A percentile compares a stretch with the other conserved stretches of the same genome.
Conservation (phyloP, 2,888 invertebrate species). For the Leptinotarsa juncta region DNA sequence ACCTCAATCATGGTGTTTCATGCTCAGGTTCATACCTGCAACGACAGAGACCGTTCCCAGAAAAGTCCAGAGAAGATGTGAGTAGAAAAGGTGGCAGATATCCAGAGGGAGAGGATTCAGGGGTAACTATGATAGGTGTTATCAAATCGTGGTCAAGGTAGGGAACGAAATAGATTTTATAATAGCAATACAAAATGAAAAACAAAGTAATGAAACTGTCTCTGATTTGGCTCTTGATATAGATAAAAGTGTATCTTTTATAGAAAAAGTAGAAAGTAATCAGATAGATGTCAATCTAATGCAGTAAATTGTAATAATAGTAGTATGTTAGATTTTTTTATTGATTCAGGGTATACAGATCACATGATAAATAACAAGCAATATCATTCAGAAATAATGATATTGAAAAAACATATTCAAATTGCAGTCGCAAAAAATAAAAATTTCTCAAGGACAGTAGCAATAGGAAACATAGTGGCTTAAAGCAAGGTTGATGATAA, state of each 20-base stretch:
- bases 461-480: conserved; percentile 41
- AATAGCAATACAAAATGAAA: not conserved
- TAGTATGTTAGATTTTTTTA: not conserved
- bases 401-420: not conserved
- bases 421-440: conserved; percentile 21
- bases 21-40: not conserved
- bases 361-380: not conserved
- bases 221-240: not conserved
- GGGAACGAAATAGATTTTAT: conserved; percentile 1
- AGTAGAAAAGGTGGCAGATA: not conserved
- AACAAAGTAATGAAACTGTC: conserved; percentile 2
- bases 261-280: not conserved
- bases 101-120: not conserved
- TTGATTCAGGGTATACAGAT: conserved; percentile 3
- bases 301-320: not conserved
- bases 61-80: not conserved
- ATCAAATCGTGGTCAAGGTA: conserved; percentile 5
- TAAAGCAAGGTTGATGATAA: conserved; percentile 21
- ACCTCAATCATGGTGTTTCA: not conserved
- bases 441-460: conserved; percentile 30
- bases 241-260: conserved; percentile 4
- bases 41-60: not conserved
- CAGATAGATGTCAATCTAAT: not conserved
- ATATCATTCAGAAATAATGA: conserved; percentile 1
- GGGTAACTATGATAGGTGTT: not conserved